Percentiles rank a stretch among this genome's conserved stretches.
These are phyloP conservation scores for Apteryx owenii DNA, from an alignment of 2,113 vertebrate species.

Conservation along the genomic window DNA sequence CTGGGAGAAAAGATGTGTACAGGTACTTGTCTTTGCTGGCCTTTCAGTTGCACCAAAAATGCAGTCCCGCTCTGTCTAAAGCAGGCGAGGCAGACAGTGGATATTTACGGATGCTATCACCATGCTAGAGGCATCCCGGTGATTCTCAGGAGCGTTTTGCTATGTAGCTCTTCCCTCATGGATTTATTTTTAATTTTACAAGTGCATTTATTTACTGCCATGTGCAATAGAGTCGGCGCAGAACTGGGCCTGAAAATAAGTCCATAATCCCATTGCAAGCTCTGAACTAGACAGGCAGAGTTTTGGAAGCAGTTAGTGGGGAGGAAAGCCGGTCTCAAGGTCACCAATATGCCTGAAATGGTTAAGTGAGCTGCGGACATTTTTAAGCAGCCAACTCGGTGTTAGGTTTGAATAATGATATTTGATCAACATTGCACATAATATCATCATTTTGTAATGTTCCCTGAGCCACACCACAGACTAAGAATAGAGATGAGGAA, in stretches of 20 bases:
- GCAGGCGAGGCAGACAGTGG: background rate
- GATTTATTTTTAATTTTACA: conserved; percentile 73
- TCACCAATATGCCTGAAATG: background rate
- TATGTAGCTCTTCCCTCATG: background rate
- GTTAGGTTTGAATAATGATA: background rate
- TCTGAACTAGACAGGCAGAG: background rate
- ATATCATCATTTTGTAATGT: conserved; percentile 19
- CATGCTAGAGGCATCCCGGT: conserved; percentile 20
- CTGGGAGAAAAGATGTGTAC: background rate
- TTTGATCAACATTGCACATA: background rate
- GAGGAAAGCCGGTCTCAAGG: background rate
- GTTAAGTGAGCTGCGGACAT: background rate
- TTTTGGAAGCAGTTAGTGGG: background rate
- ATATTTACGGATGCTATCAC: conserved; percentile 10
- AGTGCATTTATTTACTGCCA: background rate
- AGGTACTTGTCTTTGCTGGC: background rate
- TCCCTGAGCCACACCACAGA: background rate
- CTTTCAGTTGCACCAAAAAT: background rate
- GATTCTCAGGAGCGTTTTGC: background rate
- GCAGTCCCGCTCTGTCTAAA: background rate
- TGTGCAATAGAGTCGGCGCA: conserved; percentile 2
- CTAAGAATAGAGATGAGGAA: conserved; percentile 25
- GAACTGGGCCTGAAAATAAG: background rate
- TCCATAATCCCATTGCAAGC: background rate
- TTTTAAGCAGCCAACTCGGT: fast-evolving